Evolutionary conservation across 2,113 vertebrate genomes (phyloP).

Genomic region (Trachemys scripta): DNA sequence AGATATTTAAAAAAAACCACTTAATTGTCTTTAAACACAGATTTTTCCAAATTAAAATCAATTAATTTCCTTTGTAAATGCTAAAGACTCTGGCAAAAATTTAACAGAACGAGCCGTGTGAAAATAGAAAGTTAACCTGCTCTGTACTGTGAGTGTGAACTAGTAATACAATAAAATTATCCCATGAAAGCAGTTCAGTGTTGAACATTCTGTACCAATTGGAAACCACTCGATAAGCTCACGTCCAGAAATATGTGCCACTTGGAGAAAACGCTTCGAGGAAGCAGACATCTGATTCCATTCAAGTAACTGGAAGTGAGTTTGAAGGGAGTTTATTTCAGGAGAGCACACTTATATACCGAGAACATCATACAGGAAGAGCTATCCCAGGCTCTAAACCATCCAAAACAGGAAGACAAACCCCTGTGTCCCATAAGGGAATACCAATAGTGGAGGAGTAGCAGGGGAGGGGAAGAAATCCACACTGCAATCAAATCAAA

Average conservation of each 20-base stretch:
- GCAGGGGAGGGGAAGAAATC: neutral
- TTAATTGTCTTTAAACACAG: neutral
- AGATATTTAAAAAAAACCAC: neutral
- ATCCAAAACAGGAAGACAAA: constrained; percentile 74
- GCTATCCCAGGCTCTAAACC: constrained; percentile 55
- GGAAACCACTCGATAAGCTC: constrained; percentile 58
- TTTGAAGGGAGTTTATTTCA: constrained; percentile 63
- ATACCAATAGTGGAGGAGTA: constrained; percentile 54
- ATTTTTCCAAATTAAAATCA: neutral
- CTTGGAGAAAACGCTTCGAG: constrained; percentile 44
- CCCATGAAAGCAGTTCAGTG: constrained; percentile 63
- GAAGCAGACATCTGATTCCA: constrained; percentile 51
- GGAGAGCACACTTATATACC: constrained; percentile 66
- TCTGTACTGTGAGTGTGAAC: constrained; percentile 27
- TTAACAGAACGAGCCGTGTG: neutral
- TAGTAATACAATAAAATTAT: constrained; percentile 67
- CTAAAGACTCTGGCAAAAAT: neutral
- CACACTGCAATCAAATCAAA: constrained; percentile 50
- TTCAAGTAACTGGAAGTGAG: constrained; percentile 72
- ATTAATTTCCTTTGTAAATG: neutral
- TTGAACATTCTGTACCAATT: constrained; percentile 62
- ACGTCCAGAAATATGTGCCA: constrained; percentile 55
- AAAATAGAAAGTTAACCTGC: constrained; percentile 45
- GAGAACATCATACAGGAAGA: constrained; percentile 63
- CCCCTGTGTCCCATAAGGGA: constrained; percentile 47